These are phyloP conservation scores for Hirtodrosophila alboralis DNA, from an alignment of 2,888 invertebrate genomes.

Conservation along the genomic window DNA sequence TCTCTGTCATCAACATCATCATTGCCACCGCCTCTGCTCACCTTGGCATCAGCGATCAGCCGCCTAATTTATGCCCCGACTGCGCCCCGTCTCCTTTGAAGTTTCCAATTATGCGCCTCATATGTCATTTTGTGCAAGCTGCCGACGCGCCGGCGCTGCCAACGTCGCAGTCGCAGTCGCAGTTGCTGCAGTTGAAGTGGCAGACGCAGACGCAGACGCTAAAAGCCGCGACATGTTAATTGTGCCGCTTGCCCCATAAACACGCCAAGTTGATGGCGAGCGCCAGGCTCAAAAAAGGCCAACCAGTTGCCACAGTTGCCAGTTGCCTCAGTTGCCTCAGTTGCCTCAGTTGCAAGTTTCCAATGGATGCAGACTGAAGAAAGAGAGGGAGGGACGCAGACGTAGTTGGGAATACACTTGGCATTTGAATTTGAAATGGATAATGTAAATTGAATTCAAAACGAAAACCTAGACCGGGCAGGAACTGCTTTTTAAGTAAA, in stretches of 20 bases:
- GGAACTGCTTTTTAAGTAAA: no score
- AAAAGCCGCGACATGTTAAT: conserved; percentile 82
- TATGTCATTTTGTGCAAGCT: conserved; percentile 80
- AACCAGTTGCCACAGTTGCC: conserved; percentile 36
- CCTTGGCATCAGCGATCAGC: conserved; percentile 64
- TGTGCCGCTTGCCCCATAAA: conserved; percentile 80
- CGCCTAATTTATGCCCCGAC: conserved; percentile 75
- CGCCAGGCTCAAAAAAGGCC: conserved; percentile 61
- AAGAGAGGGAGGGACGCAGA: conserved; percentile 1
- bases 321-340: conserved; percentile 22
- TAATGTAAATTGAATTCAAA: conserved; percentile 10
- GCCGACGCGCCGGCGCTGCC: conserved; percentile 22
- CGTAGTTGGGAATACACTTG: conserved; percentile 12
- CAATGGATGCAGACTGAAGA: conserved; percentile 7
- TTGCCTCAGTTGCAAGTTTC: conserved; percentile 26
- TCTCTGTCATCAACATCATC: conserved; percentile 47
- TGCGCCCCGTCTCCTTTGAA: conserved; percentile 78
- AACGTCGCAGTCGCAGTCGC: conserved; percentile 10
- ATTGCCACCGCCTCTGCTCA: conserved; percentile 48
- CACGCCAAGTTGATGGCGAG: conserved; percentile 80
- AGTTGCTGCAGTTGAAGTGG: conserved; percentile 11
- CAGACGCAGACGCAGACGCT: conserved; percentile 55
- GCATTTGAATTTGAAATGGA: conserved; percentile 35
- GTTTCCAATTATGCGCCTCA: conserved; percentile 81
- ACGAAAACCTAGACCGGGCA: neutral